Evolutionary conservation across 2,888 invertebrate genomes (phyloP).

Genomic region (Lysandra bellargus): DNA sequence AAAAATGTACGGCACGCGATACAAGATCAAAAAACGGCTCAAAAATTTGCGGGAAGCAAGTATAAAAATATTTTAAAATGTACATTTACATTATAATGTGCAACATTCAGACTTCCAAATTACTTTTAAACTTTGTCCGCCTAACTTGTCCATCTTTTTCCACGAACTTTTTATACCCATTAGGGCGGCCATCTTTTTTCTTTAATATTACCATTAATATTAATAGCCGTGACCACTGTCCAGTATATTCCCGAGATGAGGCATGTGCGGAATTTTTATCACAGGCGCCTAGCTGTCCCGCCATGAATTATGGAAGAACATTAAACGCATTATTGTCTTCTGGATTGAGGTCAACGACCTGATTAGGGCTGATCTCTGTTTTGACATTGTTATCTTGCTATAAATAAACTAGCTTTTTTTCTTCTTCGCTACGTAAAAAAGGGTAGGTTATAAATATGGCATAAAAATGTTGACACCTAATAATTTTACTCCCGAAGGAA

Average conservation of each 20-base stretch:
- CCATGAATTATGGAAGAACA: constrained; percentile 68
- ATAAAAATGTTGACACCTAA: too few species aligned
- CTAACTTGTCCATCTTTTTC: background rate
- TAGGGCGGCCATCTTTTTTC: constrained; percentile 3
- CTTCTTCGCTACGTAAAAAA: background rate
- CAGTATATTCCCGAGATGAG: constrained; percentile 45
- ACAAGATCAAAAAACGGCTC: too few species aligned
- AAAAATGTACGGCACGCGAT: too few species aligned
- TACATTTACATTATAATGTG: background rate
- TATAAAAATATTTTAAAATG: too few species aligned
- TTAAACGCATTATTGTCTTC: constrained; percentile 53
- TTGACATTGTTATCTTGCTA: background rate
- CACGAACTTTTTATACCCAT: background rate
- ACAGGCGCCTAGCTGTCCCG: constrained; percentile 49
- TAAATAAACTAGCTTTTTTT: background rate
- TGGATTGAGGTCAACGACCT: constrained; percentile 43
- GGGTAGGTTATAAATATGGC: too few species aligned
- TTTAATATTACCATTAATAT: constrained; percentile 20
- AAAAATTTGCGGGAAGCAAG: too few species aligned
- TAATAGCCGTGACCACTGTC: constrained; percentile 27
- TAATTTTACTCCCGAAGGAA: too few species aligned
- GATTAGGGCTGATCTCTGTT: constrained; percentile 10
- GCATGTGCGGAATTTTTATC: constrained; percentile 67
- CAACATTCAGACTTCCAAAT: background rate
- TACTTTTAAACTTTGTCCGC: background rate